Conservation (phyloP, 2,888 invertebrate genomes). For the Bibio marci region DNA sequence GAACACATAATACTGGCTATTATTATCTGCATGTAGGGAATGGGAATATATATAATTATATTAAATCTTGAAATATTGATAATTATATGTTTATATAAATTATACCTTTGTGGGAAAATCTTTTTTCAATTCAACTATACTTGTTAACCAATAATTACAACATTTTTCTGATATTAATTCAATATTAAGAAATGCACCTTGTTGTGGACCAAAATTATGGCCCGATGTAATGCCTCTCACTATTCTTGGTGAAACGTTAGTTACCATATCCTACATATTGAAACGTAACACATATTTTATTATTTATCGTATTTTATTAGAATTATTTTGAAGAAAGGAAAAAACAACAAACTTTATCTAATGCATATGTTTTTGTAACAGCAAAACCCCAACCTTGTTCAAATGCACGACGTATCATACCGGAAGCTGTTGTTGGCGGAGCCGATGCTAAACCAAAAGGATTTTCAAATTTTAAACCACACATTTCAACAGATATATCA, state of each 20-base stretch:
- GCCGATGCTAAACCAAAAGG: conserved; percentile 96
- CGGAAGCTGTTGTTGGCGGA: conserved; percentile 82
- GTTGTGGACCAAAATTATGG: conserved; percentile 85
- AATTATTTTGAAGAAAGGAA: neutral
- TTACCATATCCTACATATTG: conserved; percentile 64
- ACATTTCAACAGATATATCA: conserved; percentile 83
- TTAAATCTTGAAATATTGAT: too few species aligned
- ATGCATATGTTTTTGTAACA: conserved; percentile 91
- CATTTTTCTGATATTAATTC: conserved; percentile 96
- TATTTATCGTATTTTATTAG: neutral
- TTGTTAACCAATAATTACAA: conserved; percentile 80
- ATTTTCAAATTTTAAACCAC: conserved; percentile 86
- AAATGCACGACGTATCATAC: conserved; percentile 91
- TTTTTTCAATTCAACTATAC: conserved; percentile 69
- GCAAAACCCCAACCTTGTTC: conserved; percentile 94
- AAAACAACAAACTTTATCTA: conserved; percentile 59
- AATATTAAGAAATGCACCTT: conserved; percentile 91
- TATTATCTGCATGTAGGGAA: conserved; percentile 39
- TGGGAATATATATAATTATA: too few species aligned
- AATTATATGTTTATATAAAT: neutral
- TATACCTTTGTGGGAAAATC: conserved; percentile 79
- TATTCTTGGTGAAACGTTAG: conserved; percentile 94
- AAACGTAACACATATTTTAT: neutral
- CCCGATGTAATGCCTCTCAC: conserved; percentile 87
- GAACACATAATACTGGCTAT: conserved; percentile 95